A percentile compares a stretch with the other conserved stretches of the same genome.
phyloP scores from a whole-genome alignment of 2,113 vertebrate species.

The Tetrao urogallus region DNA sequence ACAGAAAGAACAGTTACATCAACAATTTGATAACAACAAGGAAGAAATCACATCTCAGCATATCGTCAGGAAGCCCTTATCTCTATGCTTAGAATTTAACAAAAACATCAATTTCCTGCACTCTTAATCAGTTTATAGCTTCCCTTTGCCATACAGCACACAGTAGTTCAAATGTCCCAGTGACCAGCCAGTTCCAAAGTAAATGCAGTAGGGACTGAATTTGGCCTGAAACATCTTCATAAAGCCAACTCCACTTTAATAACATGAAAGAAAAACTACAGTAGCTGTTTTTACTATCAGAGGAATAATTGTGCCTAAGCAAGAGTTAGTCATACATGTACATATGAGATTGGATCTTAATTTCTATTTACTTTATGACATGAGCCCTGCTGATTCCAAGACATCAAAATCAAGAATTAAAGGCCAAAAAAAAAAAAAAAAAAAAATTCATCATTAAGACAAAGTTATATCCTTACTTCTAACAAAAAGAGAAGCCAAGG shows the following conservation, averaged over 20 bases:
- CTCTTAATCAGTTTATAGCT: constrained; percentile 44
- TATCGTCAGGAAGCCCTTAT: constrained; percentile 38
- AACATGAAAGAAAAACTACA: not conserved
- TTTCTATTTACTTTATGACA: constrained; percentile 3
- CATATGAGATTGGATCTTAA: constrained; percentile 4
- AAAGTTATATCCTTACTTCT: not conserved
- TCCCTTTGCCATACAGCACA: not conserved
- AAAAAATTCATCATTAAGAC: not conserved
- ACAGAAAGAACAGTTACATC: not conserved
- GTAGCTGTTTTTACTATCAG: not conserved
- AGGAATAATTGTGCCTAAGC: constrained; percentile 18
- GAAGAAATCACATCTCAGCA: not conserved
- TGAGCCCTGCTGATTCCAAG: not conserved
- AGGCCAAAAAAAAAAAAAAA: not conserved
- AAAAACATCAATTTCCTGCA: not conserved
- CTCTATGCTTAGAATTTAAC: constrained; percentile 21
- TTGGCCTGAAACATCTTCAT: constrained; percentile 30
- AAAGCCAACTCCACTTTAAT: constrained; percentile 23
- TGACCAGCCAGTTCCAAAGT: not conserved
- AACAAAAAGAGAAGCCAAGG: not conserved
- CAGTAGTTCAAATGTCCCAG: not conserved
- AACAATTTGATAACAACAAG: not conserved
- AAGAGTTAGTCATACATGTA: not conserved
- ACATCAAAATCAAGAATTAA: not conserved
- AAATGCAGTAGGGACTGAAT: not conserved